Evolutionary conservation across 1,140 invertebrate genomes (phyloP).

Genomic region (Zaprionus africanus): DNA sequence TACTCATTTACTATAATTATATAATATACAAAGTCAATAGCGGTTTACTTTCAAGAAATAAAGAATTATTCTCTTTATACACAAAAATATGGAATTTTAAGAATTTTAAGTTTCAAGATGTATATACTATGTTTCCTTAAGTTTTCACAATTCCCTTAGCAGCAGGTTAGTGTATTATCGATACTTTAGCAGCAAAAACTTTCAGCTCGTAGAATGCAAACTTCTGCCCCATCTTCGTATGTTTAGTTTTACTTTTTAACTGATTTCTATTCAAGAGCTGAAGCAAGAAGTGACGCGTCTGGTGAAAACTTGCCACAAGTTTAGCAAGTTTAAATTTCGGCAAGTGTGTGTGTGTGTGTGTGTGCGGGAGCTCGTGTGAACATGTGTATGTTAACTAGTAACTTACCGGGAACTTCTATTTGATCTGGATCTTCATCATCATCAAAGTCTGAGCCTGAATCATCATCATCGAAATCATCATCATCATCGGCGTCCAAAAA

Average conservation of each 20-base stretch:
- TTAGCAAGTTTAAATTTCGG: not conserved
- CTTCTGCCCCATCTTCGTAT: not conserved
- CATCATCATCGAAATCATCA: conserved; percentile 86
- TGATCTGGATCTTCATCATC: conserved; percentile 95
- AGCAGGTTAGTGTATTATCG: not conserved
- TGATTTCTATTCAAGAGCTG: not conserved
- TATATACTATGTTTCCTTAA: too few species aligned
- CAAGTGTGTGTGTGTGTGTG: not conserved
- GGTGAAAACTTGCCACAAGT: not conserved
- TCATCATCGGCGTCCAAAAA: conserved; percentile 69
- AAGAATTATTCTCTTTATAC: too few species aligned
- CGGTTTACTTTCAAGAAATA: too few species aligned
- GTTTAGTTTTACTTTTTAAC: conserved; percentile 1
- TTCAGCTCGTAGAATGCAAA: not conserved
- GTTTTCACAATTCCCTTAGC: not conserved
- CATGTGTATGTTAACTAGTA: not conserved
- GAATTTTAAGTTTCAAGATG: too few species aligned
- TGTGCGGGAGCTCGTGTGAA: not conserved
- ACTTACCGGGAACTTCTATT: conserved; percentile 93
- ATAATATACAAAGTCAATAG: too few species aligned
- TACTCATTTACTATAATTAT: too few species aligned
- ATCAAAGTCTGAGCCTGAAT: conserved; percentile 92
- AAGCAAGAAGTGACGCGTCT: not conserved
- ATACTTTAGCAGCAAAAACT: not conserved
- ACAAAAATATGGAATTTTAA: too few species aligned